Evolutionary conservation across 2,888 invertebrate species (phyloP).

Genomic region (Nasonovia ribisnigri): DNA sequence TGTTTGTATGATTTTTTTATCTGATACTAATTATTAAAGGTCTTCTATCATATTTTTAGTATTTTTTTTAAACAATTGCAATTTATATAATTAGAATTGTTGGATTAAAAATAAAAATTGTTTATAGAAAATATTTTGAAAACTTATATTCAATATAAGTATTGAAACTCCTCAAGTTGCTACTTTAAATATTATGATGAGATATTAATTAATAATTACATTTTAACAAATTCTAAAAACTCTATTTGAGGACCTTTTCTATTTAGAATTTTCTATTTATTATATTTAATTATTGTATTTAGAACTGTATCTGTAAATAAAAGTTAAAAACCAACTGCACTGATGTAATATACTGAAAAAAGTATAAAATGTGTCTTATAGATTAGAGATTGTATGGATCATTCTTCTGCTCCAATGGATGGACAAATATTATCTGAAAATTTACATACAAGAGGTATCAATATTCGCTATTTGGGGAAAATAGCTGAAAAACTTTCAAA

Average conservation of each 20-base stretch:
- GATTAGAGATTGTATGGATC: slow-evolving; percentile 92
- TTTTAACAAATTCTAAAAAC: not conserved
- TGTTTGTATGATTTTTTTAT: slow-evolving; percentile 70
- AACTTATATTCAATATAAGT: not conserved
- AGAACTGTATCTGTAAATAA: not conserved
- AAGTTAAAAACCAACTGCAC: not conserved
- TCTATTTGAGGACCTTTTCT: not conserved
- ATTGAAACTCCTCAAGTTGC: not conserved
- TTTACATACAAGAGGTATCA: slow-evolving; percentile 95
- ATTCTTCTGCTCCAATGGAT: slow-evolving; percentile 94
- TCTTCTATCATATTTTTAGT: not conserved
- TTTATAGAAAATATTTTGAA: not conserved
- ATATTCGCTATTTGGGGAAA: slow-evolving; percentile 96
- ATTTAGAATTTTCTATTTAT: not conserved
- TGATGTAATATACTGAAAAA: not conserved
- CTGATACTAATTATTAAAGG: not conserved
- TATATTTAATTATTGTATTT: not conserved
- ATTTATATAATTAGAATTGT: not conserved
- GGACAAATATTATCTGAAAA: slow-evolving; percentile 92
- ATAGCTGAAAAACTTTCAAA: slow-evolving; percentile 84
- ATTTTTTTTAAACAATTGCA: too few species aligned
- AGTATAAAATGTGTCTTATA: slow-evolving; percentile 69
- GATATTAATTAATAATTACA: not conserved
- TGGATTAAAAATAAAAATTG: not conserved
- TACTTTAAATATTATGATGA: not conserved